Evolutionary conservation across 2,888 invertebrate species (phyloP), one percentile per base, ranked within the genome.

Genomic region (Ptychoptera albimana): DNA sequence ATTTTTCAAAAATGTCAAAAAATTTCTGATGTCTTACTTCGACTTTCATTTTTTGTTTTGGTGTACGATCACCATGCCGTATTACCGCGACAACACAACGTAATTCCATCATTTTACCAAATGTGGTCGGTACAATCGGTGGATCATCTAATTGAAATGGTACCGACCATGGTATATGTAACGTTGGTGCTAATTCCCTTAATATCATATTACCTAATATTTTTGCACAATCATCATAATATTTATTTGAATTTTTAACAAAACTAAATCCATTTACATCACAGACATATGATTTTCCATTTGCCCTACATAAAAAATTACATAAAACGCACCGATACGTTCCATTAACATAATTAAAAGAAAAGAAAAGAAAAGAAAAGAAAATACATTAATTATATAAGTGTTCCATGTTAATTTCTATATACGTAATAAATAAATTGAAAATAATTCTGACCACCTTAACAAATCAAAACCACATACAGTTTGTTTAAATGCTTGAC

Each of bases 11-110:
- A 55, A 99, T 86, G 60, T 94, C 93, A 68, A 98, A 98, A 67
- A 98, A 97, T 86, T 91, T 89, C 3, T 84, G 86, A 74, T 96
- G 93, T 43, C 93, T 74, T 11, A 96, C 96, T 74, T 96, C 96
- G 52, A 97, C 96, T 67, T 99, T 99, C 97, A 99, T 98, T 70
- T 99, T 99, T 69, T 99, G 98, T 63, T 99, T 99, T 0, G 98
- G 98, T 11, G 98, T 99, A 51, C 98, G 72, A 65, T 99, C 98
- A 0, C 98, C 98, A 59, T 98, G 98, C 47, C 98, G 70, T 48
- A 98, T 97, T 7, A 98, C 89, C 16, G 89, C 98, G 36, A 96
- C 92, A 3, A 98, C 97, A 63, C 97, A 97, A 30, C 98, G 72
- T 49, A 82, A 60, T 54, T 82, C 81, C 81, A 82, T 81, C 91